Base-by-base conservation (phyloP, 2,797 vertebrate species). In the Nyctalus aviator region DNA sequence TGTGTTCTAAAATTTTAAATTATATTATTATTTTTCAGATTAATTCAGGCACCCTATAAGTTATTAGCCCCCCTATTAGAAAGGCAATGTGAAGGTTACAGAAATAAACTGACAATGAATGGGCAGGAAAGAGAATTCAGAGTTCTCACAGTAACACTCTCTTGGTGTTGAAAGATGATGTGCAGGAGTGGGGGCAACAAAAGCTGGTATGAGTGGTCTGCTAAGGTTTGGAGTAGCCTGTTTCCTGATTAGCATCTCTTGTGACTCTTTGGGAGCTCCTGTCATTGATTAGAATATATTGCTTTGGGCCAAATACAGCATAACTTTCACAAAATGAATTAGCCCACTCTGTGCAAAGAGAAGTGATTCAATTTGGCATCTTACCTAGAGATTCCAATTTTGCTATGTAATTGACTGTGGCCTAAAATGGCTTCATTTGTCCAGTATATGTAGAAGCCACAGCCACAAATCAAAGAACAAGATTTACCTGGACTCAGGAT, bases 81-180 rank as follows among this genome's bases (percentile, higher is more conserved):
- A 94, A 96, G 93, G 87, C 68, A 96, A 93, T 84, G 94, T 93
- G 94, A 96, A 97, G 96, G 84, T 92, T 96, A 82, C 77, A 97
- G 91, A 95, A 96, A 96, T 83, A 95, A 96, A 94, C 50, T 71
- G 81, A 95, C 81, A 94, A 87, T 91, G 77, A 95, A 87, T 91
- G 77, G 72, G 4, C 86, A 97, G 95, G 82, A 96, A 95, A 93
- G 86, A 91, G 41, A 96, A 96, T 78, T 91, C 91, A 76, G 88
- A 96, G 59, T 96, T 92, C 81, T 94, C 86, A 93, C 91, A 96
- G 89, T 11, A 90, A 41, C 0, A 23, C 55, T 79, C 12, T 62
- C 59, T 81, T 12, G 0, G 46, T 89, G 88, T 91, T 30, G 62
- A 78, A 76, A 1, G 2, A 83, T 86, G 68, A 79, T 95, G 83